Conservation (phyloP, 1,140 invertebrate species). For the Solenopsis invicta region DNA sequence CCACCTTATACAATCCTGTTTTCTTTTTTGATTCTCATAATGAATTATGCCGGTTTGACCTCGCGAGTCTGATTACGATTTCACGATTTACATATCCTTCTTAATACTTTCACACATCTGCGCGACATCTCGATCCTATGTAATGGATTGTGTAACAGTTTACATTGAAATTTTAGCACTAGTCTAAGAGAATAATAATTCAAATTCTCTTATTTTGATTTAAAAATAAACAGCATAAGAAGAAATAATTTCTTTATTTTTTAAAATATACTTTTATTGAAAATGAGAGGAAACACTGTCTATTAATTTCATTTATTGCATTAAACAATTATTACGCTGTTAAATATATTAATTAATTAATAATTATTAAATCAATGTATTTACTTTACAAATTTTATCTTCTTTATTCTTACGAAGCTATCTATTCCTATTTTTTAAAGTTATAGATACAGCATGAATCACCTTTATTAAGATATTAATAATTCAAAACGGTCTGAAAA, state of each 20-base stretch:
- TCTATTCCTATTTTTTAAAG: not conserved
- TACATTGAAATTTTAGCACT: not conserved
- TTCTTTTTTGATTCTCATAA: slow-evolving; percentile 28
- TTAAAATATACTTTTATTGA: not conserved
- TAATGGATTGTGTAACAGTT: slow-evolving; percentile 42
- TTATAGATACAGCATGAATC: not conserved
- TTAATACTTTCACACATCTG: slow-evolving; percentile 38
- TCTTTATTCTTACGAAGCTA: not conserved
- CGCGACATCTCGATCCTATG: not conserved
- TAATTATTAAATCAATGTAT: not conserved
- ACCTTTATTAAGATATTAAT: not conserved
- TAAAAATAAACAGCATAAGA: not conserved
- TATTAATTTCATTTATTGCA: not conserved
- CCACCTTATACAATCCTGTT: slow-evolving; percentile 20
- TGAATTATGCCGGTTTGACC: slow-evolving; percentile 16
- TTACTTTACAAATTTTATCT: not conserved
- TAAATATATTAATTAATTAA: not conserved
- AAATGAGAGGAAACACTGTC: no score
- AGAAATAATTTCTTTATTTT: not conserved
- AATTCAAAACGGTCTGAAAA: not conserved
- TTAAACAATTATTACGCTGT: not conserved
- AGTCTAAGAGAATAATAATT: not conserved
- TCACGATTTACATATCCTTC: slow-evolving; percentile 47
- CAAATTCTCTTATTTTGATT: not conserved
- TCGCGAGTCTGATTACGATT: slow-evolving; percentile 10